Base-by-base conservation (phyloP, 2,888 invertebrate genomes). In the Lochmaea crataegi region DNA sequence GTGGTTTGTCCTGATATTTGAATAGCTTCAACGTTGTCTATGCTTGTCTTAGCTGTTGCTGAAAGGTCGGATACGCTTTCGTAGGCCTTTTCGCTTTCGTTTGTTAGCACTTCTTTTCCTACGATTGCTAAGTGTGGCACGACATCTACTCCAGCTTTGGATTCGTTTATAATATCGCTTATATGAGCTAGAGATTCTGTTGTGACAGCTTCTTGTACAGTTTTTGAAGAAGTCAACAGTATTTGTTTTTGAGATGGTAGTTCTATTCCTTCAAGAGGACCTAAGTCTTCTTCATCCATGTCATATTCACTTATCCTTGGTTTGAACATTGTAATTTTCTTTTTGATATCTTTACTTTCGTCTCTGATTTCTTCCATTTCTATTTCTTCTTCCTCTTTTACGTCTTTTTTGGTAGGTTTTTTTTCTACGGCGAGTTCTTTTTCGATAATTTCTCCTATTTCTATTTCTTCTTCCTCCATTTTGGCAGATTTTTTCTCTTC, bases 1-100 rank as follows among this genome's bases (percentile, higher is more conserved):
- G 89, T 82, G 42, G 86, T 86, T 53, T 86, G 89, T 87, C 92
- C 92, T 11, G 87, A 88, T 32, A 89, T 90, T 66, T 90, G 85
- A 77, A 90, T 88, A 6, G 90, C 85, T 76, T 90, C 89, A 56
- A 88, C 83, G 2, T 89, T 84, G 60, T 87, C 80, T 14, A 90
- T 68, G 0, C 85, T 83, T 65, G 85, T 81, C 66, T 79, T 83
- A 5, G 87, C 87, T 67, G 71, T 76, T n/a, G 71, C 79, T 11
- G 77, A 66, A 22, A 74, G 56, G 11, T 85, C 83, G 5, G 82
- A 80, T 75, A 75, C 70, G 26, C 82, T 76, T 66, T 77, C 76
- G 42, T 81, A 75, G 45, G 80, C 75, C 51, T 80, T 80, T 81
- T 90, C 89, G 78, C 86, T 87, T 80, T 90, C 90, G 74, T 88